Evolutionary conservation across 2,888 invertebrate species (phyloP), one percentile per base, ranked within the genome.

Genomic region (Monochamus alternatus): DNA sequence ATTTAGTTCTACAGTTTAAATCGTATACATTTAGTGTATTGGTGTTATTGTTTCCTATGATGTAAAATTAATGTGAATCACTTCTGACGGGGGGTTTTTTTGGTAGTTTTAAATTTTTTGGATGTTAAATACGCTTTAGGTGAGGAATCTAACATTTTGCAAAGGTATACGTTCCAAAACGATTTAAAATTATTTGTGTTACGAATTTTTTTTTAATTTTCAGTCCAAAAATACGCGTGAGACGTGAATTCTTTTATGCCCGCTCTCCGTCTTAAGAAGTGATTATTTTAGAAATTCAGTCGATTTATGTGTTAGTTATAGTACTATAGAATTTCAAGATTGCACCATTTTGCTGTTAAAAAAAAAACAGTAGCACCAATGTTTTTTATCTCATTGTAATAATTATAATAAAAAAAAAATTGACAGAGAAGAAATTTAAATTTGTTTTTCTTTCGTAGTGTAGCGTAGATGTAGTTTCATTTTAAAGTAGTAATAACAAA

Each of bases 311-410:
- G 66, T 66, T 73, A 73, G 73, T 52, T 68, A 62, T 59, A 69
- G 69, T 59, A 30, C 32, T 43, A 44, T 58, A 60, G 51, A 59
- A 47, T 43, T 58, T 68, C 32, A 68, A 69, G 59, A 12, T 52
- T 32, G 59, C 60, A 69, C 60, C 44, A 44, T 60, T 31, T 59
- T 62, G 31, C 60, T 71, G 47, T 71, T 4, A 7, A 66, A 55
- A 64, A 67, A 55, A 64, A 67, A 73, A 66, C 73, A 73, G 73
- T 73, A 73, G 65, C 73, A 73, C 73, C 73, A 73, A 66, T 69
- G 60, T 60, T 69, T 69, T 31, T 59, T 47, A 60, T 58, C 47
- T 47, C 32, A 32, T 43, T 30, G 32, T 68, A 59, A 38, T 68
- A 59, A 55, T 55, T 72, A 47, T 66, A 43, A 66, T 58, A 32